A percentile compares a stretch with the other conserved stretches of the same genome.
These are phyloP conservation scores for Paratrypauchen microcephalus DNA, from an alignment of 2,797 vertebrate genomes.

Conservation along the genomic window DNA sequence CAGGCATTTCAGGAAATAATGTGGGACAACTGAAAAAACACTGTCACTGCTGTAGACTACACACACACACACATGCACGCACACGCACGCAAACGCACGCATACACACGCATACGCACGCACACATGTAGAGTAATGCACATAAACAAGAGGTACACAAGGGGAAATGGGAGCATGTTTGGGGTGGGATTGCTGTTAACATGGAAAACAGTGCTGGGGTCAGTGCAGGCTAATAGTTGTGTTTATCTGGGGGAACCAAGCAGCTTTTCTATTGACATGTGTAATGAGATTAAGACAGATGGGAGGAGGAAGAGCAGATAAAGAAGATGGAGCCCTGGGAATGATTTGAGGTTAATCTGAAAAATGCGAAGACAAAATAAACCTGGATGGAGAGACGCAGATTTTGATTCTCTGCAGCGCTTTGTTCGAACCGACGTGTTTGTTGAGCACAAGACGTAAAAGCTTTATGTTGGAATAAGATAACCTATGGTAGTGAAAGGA, in stretches of 20 bases:
- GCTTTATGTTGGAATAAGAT: conserved; percentile 3
- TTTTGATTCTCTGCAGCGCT: neutral
- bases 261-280: conserved; percentile 70
- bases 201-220: conserved; percentile 67
- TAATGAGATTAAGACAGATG: conserved; percentile 74
- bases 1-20: conserved; percentile 76
- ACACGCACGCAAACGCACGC: no score
- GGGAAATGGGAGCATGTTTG: conserved; percentile 71
- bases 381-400: conserved; percentile 10
- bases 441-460: neutral
- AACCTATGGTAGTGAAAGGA: neutral
- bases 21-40: conserved; percentile 89
- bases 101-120: conserved; percentile 24
- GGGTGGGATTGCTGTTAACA: conserved; percentile 58
- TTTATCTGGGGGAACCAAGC: conserved; percentile 62
- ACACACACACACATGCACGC: conserved; percentile 53
- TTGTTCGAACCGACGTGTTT: neutral
- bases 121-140: conserved; percentile 11
- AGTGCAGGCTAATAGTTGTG: conserved; percentile 62
- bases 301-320: conserved; percentile 51
- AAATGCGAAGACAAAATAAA: conserved; percentile 33
- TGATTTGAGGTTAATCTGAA: conserved; percentile 42
- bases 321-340: conserved; percentile 35
- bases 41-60: conserved; percentile 60
- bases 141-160: conserved; percentile 44